Evolutionary conservation across 2,797 vertebrate genomes (phyloP).

Genomic region (Champsocephalus esox): DNA sequence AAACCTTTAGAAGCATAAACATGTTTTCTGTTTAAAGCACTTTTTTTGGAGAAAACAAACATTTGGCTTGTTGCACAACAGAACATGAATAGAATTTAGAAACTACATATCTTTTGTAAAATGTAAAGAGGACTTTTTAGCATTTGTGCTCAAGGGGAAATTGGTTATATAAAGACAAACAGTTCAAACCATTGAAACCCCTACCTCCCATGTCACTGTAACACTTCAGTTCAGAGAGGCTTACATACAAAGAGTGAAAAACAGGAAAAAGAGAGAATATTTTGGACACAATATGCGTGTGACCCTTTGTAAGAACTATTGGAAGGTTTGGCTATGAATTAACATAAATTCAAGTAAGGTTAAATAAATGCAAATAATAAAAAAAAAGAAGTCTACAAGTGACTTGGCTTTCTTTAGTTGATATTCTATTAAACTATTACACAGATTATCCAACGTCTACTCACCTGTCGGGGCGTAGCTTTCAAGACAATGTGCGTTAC

Average conservation of each 20-base stretch:
- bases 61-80: constrained; percentile 71
- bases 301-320: constrained; percentile 72
- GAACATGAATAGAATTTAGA: constrained; percentile 59
- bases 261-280: constrained; percentile 34
- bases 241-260: constrained; percentile 50
- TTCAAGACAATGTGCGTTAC: constrained; percentile 70
- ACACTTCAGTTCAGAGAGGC: constrained; percentile 60
- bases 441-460: constrained; percentile 70
- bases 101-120: constrained; percentile 57
- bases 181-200: constrained; percentile 48
- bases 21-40: constrained; percentile 74
- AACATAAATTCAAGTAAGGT: constrained; percentile 82
- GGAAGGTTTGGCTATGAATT: constrained; percentile 71
- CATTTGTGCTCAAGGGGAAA: constrained; percentile 44
- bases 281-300: constrained; percentile 69
- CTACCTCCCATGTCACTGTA: constrained; percentile 28
- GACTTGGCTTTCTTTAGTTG: constrained; percentile 72
- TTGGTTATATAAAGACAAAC: constrained; percentile 46
- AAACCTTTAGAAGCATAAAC: constrained; percentile 77
- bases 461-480: constrained; percentile 73
- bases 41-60: constrained; percentile 57
- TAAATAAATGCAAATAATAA: constrained; percentile 63
- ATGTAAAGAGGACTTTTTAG: constrained; percentile 48
- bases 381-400: constrained; percentile 57
- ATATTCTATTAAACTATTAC: constrained; percentile 68